phyloP scores from a whole-genome alignment of 2,113 vertebrate species.

The Rhegmatorhina hoffmannsi region DNA sequence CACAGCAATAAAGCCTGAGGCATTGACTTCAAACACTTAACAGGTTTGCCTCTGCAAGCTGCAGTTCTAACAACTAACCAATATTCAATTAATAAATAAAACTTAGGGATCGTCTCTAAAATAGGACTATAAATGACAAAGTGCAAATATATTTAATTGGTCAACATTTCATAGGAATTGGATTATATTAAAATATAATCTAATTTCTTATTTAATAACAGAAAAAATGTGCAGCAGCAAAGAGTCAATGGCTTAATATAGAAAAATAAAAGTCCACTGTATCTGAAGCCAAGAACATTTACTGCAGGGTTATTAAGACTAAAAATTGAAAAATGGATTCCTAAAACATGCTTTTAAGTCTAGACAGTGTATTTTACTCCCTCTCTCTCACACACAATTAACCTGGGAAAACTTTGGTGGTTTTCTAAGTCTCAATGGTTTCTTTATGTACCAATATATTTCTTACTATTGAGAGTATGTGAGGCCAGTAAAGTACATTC shows the following conservation, averaged over 20 bases:
- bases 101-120: neutral
- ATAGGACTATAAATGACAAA: neutral
- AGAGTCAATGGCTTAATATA: neutral
- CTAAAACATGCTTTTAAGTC: neutral
- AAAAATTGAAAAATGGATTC: neutral
- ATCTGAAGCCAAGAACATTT: neutral
- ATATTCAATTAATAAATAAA: neutral
- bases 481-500: neutral
- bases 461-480: neutral
- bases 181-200: neutral
- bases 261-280: neutral
- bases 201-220: neutral
- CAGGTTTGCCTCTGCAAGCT: neutral
- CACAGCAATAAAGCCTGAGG: neutral
- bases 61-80: neutral
- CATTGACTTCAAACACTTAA: neutral
- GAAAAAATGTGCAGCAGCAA: neutral
- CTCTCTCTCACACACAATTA: neutral
- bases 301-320: neutral
- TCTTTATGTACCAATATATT: neutral
- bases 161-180: neutral
- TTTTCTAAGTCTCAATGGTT: neutral
- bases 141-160: neutral
- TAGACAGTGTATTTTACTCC: neutral
- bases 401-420: slow-evolving; percentile 15